Conservation (phyloP, 2,797 vertebrate species). For the Schizopygopsis pylzovi region DNA sequence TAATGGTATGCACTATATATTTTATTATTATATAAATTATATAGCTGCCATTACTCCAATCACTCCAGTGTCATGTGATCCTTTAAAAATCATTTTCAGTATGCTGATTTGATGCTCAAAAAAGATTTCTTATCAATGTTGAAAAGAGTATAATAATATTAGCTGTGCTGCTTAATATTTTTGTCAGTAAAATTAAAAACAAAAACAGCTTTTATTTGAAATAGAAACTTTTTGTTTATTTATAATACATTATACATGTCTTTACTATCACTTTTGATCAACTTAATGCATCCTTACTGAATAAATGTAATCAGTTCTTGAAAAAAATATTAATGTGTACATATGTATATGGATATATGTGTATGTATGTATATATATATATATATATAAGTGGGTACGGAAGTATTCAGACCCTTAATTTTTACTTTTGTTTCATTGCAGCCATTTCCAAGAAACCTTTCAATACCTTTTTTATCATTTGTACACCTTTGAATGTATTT, state of each 20-base stretch:
- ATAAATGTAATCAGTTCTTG: background rate
- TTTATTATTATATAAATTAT: no score
- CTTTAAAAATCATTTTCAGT: background rate
- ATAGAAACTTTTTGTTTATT: background rate
- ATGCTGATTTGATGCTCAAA: background rate
- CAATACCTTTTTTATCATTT: no score
- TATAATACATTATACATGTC: no score
- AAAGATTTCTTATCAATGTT: background rate
- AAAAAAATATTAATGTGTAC: background rate
- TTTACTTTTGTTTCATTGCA: no score
- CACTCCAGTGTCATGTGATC: background rate
- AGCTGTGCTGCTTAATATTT: background rate
- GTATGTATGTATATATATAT: no score
- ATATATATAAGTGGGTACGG: no score
- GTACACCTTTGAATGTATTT: no score
- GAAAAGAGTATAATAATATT: background rate
- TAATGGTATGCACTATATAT: no score
- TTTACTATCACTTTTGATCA: background rate
- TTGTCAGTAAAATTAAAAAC: background rate
- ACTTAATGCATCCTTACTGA: background rate
- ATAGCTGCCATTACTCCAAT: background rate
- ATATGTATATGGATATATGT: background rate
- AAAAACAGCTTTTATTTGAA: background rate
- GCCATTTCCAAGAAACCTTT: no score
- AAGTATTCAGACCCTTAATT: no score